Percentiles rank a stretch among this genome's conserved stretches.
These are phyloP conservation scores for Ciconia boyciana DNA, from an alignment of 2,113 vertebrate genomes.

Conservation along the genomic window DNA sequence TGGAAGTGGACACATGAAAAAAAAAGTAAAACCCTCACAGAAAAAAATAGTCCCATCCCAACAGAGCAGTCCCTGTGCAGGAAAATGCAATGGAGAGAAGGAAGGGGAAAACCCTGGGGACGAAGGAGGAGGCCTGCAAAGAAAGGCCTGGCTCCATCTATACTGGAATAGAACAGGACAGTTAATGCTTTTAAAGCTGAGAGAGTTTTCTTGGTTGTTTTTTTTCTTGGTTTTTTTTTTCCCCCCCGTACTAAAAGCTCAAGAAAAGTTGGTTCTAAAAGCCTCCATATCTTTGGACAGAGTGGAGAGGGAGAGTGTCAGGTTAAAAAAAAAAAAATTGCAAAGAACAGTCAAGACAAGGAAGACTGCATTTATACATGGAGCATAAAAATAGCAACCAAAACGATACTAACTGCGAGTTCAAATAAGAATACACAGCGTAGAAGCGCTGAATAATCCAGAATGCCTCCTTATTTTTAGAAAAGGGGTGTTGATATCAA, in stretches of 20 bases:
- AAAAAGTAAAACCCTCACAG: background rate
- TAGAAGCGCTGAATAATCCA: background rate
- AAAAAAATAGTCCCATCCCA: background rate
- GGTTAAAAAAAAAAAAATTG: background rate
- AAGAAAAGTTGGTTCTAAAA: background rate
- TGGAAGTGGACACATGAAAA: background rate
- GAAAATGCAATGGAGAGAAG: background rate
- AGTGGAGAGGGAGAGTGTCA: background rate
- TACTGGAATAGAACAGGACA: background rate
- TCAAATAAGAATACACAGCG: accelerated
- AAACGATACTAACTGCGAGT: background rate
- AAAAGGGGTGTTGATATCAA: background rate
- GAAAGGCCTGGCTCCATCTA: background rate
- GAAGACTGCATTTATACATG: background rate
- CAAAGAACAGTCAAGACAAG: background rate
- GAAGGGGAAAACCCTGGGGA: background rate
- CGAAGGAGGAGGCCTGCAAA: background rate
- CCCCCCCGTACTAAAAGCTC: background rate
- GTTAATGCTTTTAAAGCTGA: background rate
- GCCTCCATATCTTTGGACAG: background rate
- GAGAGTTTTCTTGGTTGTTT: background rate
- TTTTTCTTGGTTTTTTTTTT: too few relatives aligned
- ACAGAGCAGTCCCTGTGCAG: background rate
- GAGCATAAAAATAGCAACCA: background rate
- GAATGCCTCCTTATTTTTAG: background rate